Percentiles rank a stretch among this genome's conserved stretches.
Conservation (phyloP, 2,888 invertebrate genomes). For the Lypha dubia region DNA sequence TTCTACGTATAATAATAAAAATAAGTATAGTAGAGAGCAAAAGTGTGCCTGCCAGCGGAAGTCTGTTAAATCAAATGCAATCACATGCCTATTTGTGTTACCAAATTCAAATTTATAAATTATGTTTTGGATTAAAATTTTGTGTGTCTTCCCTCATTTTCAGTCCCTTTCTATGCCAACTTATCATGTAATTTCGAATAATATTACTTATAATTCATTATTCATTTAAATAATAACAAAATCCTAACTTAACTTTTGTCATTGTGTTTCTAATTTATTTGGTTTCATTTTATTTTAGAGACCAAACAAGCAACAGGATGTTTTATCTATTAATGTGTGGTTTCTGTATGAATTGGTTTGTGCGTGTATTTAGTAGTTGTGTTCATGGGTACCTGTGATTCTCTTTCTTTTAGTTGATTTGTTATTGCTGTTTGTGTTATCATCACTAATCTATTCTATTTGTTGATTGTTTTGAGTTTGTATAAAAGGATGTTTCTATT, state of each 20-base stretch:
- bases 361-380: not conserved
- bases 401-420: constrained; percentile 2
- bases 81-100: constrained; percentile 22
- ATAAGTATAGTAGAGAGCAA: not conserved
- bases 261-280: constrained; percentile 29
- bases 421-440: constrained; percentile 43
- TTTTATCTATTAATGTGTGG: constrained; percentile 51
- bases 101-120: constrained; percentile 41
- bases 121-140: constrained; percentile 29
- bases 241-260: constrained; percentile 38
- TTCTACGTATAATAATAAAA: not conserved
- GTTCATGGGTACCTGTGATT: constrained; percentile 3
- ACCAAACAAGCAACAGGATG: constrained; percentile 47
- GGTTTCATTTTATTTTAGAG: constrained; percentile 19
- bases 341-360: constrained; percentile 14
- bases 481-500: constrained; percentile 69
- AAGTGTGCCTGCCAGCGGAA: not conserved
- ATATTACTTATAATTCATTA: constrained; percentile 38
- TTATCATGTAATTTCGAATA: constrained; percentile 43
- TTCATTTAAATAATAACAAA: constrained; percentile 39
- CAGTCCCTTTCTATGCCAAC: not conserved
- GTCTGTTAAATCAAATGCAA: constrained; percentile 14
- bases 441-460: constrained; percentile 29
- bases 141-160: not conserved
- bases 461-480: constrained; percentile 14